These are phyloP conservation scores for Ceryle rudis DNA, from an alignment of 2,797 vertebrate genomes.

Conservation along the genomic window DNA sequence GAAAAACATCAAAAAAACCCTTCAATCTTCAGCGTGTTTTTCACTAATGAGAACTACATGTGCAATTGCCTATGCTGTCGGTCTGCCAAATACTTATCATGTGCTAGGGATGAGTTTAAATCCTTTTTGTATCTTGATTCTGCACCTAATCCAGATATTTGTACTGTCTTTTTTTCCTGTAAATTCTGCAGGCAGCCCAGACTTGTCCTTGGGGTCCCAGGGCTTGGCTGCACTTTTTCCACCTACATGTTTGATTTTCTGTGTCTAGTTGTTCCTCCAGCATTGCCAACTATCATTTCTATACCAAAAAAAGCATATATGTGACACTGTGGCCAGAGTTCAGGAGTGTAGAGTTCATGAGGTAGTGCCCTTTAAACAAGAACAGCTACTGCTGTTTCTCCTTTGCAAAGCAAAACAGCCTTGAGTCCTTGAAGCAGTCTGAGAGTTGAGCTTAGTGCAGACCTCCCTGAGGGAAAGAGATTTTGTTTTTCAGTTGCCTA, in stretches of 20 bases:
- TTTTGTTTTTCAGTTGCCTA: neutral
- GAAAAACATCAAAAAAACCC: neutral
- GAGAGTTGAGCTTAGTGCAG: neutral
- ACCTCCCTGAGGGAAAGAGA: neutral
- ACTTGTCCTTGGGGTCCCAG: conserved; percentile 40
- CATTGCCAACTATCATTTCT: conserved; percentile 6
- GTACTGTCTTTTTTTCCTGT: conserved; percentile 45
- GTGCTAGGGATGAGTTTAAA: conserved; percentile 46
- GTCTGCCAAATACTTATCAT: conserved; percentile 56
- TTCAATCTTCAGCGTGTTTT: neutral
- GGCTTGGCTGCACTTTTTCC: conserved; percentile 50
- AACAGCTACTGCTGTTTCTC: neutral
- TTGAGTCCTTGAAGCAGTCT: neutral
- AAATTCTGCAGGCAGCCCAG: conserved; percentile 40
- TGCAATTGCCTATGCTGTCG: conserved; percentile 28
- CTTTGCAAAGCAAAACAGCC: neutral
- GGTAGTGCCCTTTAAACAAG: neutral
- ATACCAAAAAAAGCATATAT: neutral
- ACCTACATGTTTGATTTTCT: conserved; percentile 48
- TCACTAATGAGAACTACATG: conserved; percentile 45
- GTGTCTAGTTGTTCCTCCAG: neutral
- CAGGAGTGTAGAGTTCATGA: conserved; percentile 6
- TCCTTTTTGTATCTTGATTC: conserved; percentile 37
- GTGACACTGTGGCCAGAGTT: neutral
- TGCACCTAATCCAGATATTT: conserved; percentile 27